phyloP scores from a whole-genome alignment of 2,797 vertebrate species.

The Sternarchorhynchus goeldii region DNA sequence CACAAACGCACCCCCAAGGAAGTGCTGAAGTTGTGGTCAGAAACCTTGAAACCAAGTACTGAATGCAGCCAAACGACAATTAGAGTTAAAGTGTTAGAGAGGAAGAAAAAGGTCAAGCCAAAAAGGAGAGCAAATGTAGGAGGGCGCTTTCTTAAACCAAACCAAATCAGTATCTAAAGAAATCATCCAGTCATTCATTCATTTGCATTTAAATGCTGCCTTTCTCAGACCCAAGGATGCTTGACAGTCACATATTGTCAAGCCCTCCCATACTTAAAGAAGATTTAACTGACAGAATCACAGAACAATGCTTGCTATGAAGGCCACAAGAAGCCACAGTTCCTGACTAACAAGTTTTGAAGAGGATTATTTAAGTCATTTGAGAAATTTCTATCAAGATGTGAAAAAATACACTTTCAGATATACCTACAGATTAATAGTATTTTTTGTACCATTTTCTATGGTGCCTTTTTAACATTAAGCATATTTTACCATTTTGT shows the following conservation, averaged over 20 bases:
- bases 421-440: not conserved
- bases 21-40: constrained; percentile 62
- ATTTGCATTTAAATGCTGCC: too few species aligned
- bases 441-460: not conserved
- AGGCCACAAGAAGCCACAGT: not conserved
- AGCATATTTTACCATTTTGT: too few species aligned
- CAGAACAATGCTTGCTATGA: not conserved
- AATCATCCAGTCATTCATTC: too few species aligned
- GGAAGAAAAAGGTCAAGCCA: not conserved
- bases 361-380: not conserved
- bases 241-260: too few species aligned
- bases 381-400: not conserved
- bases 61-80: constrained; percentile 61
- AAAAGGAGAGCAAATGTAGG: not conserved
- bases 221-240: not conserved
- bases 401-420: not conserved
- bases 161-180: not conserved
- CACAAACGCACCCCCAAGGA: constrained; percentile 71
- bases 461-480: too few species aligned
- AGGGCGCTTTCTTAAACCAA: not conserved
- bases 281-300: too few species aligned
- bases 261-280: too few species aligned
- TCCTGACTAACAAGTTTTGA: not conserved
- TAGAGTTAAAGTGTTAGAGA: constrained; percentile 30
- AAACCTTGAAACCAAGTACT: constrained; percentile 40